Evolutionary conservation across 2,888 invertebrate genomes (phyloP).

Genomic region (Ypsolopha sequella): DNA sequence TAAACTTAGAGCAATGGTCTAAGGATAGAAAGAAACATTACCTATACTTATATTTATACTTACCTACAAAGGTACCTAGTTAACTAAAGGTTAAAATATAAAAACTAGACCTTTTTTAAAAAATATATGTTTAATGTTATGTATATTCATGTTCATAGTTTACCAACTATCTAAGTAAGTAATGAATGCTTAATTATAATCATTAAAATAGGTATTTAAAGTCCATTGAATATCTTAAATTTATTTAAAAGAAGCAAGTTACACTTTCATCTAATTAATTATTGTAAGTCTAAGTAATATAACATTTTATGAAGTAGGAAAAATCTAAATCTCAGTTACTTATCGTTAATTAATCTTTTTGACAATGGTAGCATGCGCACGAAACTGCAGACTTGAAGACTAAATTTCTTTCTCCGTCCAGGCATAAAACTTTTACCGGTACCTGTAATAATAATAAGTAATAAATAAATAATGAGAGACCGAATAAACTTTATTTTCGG

Average conservation of each 20-base stretch:
- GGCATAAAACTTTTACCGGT: conserved; percentile 81
- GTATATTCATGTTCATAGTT: too few relatives aligned
- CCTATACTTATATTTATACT: too few relatives aligned
- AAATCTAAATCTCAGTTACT: too few relatives aligned
- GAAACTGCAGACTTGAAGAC: conserved; percentile 86
- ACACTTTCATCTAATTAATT: conserved; percentile 16
- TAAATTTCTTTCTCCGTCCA: conserved; percentile 82
- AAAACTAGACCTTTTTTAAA: too few relatives aligned
- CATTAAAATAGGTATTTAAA: neutral
- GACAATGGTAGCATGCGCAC: conserved; percentile 89
- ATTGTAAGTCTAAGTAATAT: neutral
- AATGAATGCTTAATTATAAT: neutral
- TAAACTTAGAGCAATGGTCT: too few relatives aligned
- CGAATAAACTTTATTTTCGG: too few relatives aligned
- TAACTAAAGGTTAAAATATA: too few relatives aligned
- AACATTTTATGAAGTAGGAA: too few relatives aligned
- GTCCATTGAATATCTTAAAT: neutral
- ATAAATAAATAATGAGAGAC: too few relatives aligned
- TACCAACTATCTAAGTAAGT: neutral
- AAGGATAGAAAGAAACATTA: too few relatives aligned
- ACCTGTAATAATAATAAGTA: conserved; percentile 72
- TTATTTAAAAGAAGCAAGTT: conserved; percentile 20
- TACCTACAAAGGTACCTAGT: too few relatives aligned
- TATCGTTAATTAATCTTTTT: conserved; percentile 72
- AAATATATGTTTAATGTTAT: too few relatives aligned